phyloP scores from a whole-genome alignment of 2,113 vertebrate species.

The Carlito syrichta region DNA sequence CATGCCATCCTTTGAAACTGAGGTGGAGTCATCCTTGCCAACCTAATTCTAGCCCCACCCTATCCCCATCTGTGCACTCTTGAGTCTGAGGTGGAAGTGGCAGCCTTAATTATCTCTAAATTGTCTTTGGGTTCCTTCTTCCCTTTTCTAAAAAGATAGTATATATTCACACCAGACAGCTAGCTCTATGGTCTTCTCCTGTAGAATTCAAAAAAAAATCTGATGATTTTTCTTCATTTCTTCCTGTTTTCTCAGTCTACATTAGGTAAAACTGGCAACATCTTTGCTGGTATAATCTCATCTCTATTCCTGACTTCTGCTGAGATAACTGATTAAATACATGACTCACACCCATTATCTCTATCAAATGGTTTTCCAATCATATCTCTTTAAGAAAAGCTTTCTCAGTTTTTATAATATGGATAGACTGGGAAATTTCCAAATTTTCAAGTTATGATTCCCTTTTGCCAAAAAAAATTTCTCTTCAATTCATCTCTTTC shows the following conservation, averaged over 20 bases:
- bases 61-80: too few relatives aligned
- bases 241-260: not conserved
- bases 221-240: not conserved
- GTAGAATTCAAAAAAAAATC: not conserved
- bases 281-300: not conserved
- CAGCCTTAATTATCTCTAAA: not conserved
- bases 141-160: not conserved
- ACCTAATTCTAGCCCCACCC: too few relatives aligned
- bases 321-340: not conserved
- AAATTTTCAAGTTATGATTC: not conserved
- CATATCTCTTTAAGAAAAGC: not conserved
- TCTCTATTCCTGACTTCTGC: not conserved
- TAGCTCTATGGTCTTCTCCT: not conserved
- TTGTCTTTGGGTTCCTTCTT: not conserved
- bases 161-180: not conserved
- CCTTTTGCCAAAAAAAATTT: not conserved
- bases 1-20: not conserved
- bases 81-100: not conserved
- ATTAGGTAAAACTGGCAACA: not conserved
- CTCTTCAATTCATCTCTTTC: not conserved
- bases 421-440: not conserved
- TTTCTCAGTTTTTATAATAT: not conserved
- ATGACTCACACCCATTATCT: not conserved
- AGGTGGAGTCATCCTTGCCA: not conserved
- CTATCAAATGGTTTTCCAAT: not conserved